Evolutionary conservation across 53 echinoderm and acorn worm genomes (phyloP), one percentile per base, ranked within the genome.

Genomic region (Antedon mediterranea): DNA sequence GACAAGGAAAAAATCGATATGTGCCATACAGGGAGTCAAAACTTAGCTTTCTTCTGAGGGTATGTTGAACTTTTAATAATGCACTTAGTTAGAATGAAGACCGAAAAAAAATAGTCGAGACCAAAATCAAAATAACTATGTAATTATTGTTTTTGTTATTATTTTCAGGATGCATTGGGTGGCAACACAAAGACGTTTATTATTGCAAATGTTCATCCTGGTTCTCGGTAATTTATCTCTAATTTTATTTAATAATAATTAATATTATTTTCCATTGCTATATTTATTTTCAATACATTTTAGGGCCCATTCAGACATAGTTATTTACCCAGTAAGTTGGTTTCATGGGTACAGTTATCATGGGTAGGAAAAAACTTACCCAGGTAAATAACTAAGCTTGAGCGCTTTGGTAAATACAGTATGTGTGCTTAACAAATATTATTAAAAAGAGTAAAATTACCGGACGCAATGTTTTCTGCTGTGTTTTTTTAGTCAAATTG

Each of bases 201-300:
- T 84, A 97, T 97, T 74, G 97, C 97, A 26, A 91, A 91, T 74
- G 97, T 97, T 30, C 97, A 97, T 82, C 97, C 97, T 20, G 97
- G 92, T 41, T 84, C 89, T 20, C 90, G 83, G 94, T 93, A 78
- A 88, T 90, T 82, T n/a, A n/a, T n/a, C n/a, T n/a, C n/a, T n/a
- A n/a, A 3, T n/a, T 23, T 5, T 32, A n/a, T 8, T 30, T 20
- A 31, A 28, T 14, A 20, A 81, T 31, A 32, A 4, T 28, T 3
- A 23, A 57, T 13, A 29, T 28, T 57, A 8, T n/a, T 57, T 78
- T 29, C 70, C 27, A 13, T 32, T 0, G 43, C 42, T 9, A 8
- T 9, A 43, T 43, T 18, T 14, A 26, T 57, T 26, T 32, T 32
- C 7, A 72, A 18, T 43, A 26, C 43, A 15, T 0, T 13, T 29